Evolutionary conservation across 2,888 invertebrate species (phyloP).

Genomic region (Notodonta ziczac): DNA sequence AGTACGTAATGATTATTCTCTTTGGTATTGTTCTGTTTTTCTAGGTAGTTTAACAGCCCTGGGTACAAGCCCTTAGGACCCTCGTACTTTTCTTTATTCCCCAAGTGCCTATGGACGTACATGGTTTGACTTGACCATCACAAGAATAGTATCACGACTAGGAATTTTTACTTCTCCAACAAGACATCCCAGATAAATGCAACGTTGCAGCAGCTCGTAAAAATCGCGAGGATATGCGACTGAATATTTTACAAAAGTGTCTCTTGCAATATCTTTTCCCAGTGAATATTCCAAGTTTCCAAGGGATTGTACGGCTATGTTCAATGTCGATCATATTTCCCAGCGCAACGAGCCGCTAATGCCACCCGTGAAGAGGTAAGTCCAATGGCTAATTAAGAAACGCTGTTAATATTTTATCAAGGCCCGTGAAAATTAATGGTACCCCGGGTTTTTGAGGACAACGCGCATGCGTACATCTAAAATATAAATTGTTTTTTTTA

Average conservation of each 20-base stretch:
- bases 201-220: background rate
- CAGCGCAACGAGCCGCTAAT: conserved; percentile 30
- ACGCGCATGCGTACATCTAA: conserved; percentile 34
- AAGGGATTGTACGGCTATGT: conserved; percentile 6
- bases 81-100: too few relatives aligned
- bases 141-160: too few relatives aligned
- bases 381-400: conserved; percentile 58
- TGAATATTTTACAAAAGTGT: background rate
- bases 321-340: conserved; percentile 17
- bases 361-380: conserved; percentile 32
- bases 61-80: too few relatives aligned
- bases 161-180: too few relatives aligned
- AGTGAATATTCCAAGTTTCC: background rate
- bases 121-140: too few relatives aligned
- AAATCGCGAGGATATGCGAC: background rate
- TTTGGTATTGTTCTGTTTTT: too few relatives aligned
- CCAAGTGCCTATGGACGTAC: too few relatives aligned
- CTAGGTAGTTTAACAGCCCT: too few relatives aligned
- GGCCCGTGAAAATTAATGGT: conserved; percentile 58
- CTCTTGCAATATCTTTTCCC: background rate
- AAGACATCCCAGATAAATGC: background rate
- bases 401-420: conserved; percentile 59
- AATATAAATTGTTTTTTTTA: background rate
- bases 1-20: too few relatives aligned
- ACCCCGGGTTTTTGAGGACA: conserved; percentile 36